phyloP scores from a whole-genome alignment of 2,888 invertebrate species.

The Anarsia innoxiella region DNA sequence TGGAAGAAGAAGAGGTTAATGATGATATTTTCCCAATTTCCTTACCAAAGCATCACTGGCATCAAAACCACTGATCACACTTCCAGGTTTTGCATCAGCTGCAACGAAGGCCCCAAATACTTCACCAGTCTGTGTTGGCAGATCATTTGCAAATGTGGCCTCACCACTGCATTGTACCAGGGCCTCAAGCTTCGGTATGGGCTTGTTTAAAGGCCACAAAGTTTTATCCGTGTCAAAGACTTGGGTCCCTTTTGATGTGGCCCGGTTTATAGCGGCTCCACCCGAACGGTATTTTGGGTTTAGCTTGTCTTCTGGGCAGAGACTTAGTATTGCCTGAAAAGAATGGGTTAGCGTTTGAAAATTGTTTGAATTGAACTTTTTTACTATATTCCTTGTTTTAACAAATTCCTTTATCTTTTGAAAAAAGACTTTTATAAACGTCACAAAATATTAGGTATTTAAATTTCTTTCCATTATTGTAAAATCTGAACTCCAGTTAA shows the following conservation, averaged over 20 bases:
- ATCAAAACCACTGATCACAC: conserved; percentile 60
- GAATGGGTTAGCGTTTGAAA: too few species aligned
- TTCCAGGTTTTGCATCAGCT: conserved; percentile 34
- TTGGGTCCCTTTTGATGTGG: conserved; percentile 75
- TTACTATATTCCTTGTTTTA: too few species aligned
- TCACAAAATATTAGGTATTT: too few species aligned
- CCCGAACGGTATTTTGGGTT: conserved; percentile 62
- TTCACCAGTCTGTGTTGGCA: conserved; percentile 60
- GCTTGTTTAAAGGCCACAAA: conserved; percentile 78
- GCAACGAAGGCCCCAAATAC: conserved; percentile 77
- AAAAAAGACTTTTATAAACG: too few species aligned
- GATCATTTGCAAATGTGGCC: conserved; percentile 76
- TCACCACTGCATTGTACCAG: conserved; percentile 67
- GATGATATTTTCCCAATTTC: not conserved
- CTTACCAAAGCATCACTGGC: conserved; percentile 51
- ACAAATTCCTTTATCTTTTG: too few species aligned
- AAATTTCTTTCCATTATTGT: too few species aligned
- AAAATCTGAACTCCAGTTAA: too few species aligned
- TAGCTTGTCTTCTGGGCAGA: conserved; percentile 51
- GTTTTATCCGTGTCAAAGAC: conserved; percentile 74
- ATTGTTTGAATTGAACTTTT: too few species aligned
- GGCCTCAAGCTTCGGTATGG: conserved; percentile 75
- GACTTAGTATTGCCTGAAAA: conserved; percentile 41
- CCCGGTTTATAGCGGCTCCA: conserved; percentile 47
- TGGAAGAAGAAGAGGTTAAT: too few species aligned